Evolutionary conservation across 2,797 vertebrate species (phyloP).

Genomic region (Myotis findleyi): DNA sequence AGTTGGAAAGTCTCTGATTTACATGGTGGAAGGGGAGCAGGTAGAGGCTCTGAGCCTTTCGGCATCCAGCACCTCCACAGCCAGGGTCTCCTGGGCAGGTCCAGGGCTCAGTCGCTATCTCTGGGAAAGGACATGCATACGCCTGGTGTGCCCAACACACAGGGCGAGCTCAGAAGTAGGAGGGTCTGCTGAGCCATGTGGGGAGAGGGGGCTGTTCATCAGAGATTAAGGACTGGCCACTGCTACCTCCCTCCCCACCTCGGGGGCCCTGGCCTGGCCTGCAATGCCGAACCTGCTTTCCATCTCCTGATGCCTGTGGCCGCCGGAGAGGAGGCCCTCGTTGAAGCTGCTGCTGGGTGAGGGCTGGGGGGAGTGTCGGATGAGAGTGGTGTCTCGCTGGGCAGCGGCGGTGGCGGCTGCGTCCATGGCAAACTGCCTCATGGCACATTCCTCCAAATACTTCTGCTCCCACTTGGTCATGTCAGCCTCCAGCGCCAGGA

Average conservation of each 20-base stretch:
- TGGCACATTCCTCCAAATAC: slow-evolving; percentile 97
- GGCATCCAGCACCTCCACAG: not conserved
- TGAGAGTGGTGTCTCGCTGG: slow-evolving; percentile 97
- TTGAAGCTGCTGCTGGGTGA: slow-evolving; percentile 97
- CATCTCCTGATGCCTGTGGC: slow-evolving; percentile 96
- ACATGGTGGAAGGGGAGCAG: not conserved
- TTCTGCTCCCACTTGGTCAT: slow-evolving; percentile 99
- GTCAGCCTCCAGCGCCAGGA: slow-evolving; percentile 96
- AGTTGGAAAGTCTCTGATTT: not conserved
- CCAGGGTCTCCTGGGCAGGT: not conserved
- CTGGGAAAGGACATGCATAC: not conserved
- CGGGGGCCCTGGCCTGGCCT: not conserved
- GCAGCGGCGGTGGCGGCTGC: slow-evolving; percentile 96
- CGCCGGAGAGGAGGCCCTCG: slow-evolving; percentile 91
- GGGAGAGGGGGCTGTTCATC: not conserved
- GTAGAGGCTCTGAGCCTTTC: not conserved
- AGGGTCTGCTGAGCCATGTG: not conserved
- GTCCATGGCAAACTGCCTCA: slow-evolving; percentile 99
- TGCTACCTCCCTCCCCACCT: too few species aligned
- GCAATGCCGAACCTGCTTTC: slow-evolving; percentile 92
- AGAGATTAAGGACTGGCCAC: not conserved
- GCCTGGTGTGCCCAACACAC: not conserved
- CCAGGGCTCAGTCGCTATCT: not conserved
- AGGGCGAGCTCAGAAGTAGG: not conserved
- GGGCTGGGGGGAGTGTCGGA: slow-evolving; percentile 96